phyloP scores from a whole-genome alignment of 2,113 vertebrate genomes.

The Tychaedon coryphoeus region DNA sequence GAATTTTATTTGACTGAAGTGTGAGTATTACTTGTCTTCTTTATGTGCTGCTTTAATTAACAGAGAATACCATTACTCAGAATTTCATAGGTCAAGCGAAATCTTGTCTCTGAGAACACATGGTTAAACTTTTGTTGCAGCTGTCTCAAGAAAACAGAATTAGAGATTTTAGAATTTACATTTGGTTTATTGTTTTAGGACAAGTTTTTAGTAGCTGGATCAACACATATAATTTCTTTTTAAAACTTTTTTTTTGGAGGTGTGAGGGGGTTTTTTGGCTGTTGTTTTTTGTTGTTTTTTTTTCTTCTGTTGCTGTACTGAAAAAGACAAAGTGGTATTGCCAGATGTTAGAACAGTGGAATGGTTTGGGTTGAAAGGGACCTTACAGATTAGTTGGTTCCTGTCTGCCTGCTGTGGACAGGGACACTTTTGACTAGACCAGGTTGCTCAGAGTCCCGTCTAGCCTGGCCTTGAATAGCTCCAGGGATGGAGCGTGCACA shows the following conservation, averaged over 20 bases:
- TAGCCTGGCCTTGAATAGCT: background rate
- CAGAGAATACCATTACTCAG: background rate
- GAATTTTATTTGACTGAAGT: background rate
- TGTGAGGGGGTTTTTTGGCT: rapidly evolving
- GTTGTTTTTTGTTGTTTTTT: background rate
- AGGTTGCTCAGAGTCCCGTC: background rate
- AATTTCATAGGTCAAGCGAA: background rate
- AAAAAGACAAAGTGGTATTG: background rate
- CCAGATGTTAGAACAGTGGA: background rate
- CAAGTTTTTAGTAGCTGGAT: background rate
- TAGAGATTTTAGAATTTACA: background rate
- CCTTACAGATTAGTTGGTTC: background rate
- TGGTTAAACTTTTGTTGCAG: background rate
- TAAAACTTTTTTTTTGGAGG: background rate
- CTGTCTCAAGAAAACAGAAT: background rate
- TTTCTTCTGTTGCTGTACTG: background rate
- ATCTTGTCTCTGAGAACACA: background rate
- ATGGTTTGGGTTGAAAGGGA: background rate
- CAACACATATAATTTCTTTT: background rate
- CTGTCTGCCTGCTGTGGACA: background rate
- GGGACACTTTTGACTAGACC: background rate
- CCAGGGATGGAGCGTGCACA: background rate
- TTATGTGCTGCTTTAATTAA: background rate
- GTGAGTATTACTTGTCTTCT: background rate
- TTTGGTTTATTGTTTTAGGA: background rate